Conservation (phyloP, 2,888 invertebrate species). For the Phoenoteleia sp. region DNA sequence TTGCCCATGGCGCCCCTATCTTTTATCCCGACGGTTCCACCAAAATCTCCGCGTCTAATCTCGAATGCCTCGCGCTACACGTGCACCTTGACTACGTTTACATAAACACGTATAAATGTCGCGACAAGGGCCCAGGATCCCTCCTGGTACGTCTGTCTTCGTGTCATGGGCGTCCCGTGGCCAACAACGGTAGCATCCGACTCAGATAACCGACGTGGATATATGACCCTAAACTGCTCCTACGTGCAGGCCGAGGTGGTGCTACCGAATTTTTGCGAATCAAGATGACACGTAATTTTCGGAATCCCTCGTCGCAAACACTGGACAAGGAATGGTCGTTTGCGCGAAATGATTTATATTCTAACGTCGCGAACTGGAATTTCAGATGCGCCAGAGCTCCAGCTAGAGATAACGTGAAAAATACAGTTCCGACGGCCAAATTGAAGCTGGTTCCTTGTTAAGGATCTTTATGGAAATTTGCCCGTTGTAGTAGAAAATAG, state of each 20-base stretch:
- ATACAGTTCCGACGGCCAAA: neutral
- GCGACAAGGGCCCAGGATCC: slow-evolving; percentile 36
- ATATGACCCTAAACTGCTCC: slow-evolving; percentile 70
- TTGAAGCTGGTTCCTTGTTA: neutral
- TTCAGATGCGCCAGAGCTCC: slow-evolving; percentile 6
- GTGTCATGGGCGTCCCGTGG: neutral
- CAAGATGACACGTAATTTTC: slow-evolving; percentile 77
- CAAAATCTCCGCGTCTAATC: slow-evolving; percentile 68
- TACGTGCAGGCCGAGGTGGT: slow-evolving; percentile 51
- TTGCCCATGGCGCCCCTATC: slow-evolving; percentile 83
- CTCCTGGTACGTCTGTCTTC: neutral
- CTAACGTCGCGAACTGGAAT: slow-evolving; percentile 31
- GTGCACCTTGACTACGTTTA: slow-evolving; percentile 51
- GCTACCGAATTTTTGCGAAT: slow-evolving; percentile 85
- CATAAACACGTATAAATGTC: slow-evolving; percentile 70
- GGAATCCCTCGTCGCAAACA: slow-evolving; percentile 49
- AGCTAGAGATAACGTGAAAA: slow-evolving; percentile 24
- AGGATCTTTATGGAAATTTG: neutral
- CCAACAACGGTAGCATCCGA: slow-evolving; percentile 73
- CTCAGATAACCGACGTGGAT: slow-evolving; percentile 70
- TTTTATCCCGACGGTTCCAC: slow-evolving; percentile 82
- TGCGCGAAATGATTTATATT: slow-evolving; percentile 61
- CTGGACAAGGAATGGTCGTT: slow-evolving; percentile 42
- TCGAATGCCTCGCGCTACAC: slow-evolving; percentile 59
- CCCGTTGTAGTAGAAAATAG: neutral